Conservation (phyloP, 2,113 vertebrate genomes). For the Eupsittula cactorum region DNA sequence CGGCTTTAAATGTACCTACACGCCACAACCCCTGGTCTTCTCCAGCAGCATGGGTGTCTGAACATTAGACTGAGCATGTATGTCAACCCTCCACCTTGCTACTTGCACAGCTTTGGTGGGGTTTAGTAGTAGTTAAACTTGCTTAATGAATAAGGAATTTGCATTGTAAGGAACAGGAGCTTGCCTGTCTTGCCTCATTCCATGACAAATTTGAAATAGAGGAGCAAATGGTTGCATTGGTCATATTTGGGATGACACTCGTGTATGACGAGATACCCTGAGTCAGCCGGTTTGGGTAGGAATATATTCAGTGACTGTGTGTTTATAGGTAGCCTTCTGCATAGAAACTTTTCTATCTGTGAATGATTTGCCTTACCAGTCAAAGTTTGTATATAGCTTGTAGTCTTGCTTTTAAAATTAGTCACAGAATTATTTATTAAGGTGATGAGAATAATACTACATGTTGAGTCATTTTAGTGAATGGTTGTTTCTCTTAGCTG, state of each 20-base stretch:
- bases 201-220: neutral
- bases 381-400: neutral
- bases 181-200: rapidly evolving
- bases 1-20: rapidly evolving
- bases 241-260: neutral
- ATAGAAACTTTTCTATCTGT: neutral
- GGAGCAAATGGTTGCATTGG: neutral
- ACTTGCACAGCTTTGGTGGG: rapidly evolving
- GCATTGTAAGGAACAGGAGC: neutral
- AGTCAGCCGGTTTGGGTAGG: neutral
- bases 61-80: rapidly evolving
- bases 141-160: neutral
- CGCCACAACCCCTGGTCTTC: neutral
- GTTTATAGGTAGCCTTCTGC: neutral
- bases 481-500: neutral
- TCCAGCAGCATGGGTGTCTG: neutral
- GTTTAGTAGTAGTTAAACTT: neutral
- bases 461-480: neutral
- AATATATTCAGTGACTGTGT: neutral
- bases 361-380: neutral
- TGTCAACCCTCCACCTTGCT: rapidly evolving
- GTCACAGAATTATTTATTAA: neutral
- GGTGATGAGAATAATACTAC: neutral
- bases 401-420: neutral
- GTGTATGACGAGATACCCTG: neutral